phyloP scores from a whole-genome alignment of 2,888 invertebrate species.

The Dryadula phaetusa region DNA sequence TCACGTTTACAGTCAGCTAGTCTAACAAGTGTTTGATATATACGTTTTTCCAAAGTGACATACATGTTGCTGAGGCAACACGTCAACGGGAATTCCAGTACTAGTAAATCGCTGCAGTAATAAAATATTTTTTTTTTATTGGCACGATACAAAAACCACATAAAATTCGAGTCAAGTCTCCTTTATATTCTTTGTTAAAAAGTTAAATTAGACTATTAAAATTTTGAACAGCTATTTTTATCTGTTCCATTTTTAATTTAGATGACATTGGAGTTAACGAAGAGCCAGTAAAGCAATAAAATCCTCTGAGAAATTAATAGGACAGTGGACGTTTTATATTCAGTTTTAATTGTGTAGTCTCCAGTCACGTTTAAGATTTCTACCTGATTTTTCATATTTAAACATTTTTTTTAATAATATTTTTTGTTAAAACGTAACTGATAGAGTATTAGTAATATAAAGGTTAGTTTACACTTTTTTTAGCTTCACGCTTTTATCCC shows the following conservation, averaged over 20 bases:
- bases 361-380: constrained; percentile 37
- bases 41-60: too few relatives aligned
- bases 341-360: constrained; percentile 46
- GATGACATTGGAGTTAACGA: constrained; percentile 13
- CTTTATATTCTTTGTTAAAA: constrained; percentile 9
- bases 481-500: too few relatives aligned
- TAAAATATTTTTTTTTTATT: not conserved
- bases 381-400: constrained; percentile 4
- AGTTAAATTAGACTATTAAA: constrained; percentile 12
- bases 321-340: constrained; percentile 40
- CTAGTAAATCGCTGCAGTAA: too few relatives aligned
- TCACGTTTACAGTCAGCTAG: too few relatives aligned
- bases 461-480: not conserved
- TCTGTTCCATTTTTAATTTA: constrained; percentile 10
- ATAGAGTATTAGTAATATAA: not conserved
- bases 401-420: not conserved
- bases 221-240: constrained; percentile 16
- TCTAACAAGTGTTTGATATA: too few relatives aligned
- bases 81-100: too few relatives aligned
- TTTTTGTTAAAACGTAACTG: too few relatives aligned
- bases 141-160: not conserved
- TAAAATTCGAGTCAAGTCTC: not conserved
- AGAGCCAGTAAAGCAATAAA: constrained; percentile 23
- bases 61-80: too few relatives aligned
- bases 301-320: constrained; percentile 37